These are phyloP conservation scores for Hermetia illucens DNA, from an alignment of 1,140 invertebrate genomes.

Conservation along the genomic window DNA sequence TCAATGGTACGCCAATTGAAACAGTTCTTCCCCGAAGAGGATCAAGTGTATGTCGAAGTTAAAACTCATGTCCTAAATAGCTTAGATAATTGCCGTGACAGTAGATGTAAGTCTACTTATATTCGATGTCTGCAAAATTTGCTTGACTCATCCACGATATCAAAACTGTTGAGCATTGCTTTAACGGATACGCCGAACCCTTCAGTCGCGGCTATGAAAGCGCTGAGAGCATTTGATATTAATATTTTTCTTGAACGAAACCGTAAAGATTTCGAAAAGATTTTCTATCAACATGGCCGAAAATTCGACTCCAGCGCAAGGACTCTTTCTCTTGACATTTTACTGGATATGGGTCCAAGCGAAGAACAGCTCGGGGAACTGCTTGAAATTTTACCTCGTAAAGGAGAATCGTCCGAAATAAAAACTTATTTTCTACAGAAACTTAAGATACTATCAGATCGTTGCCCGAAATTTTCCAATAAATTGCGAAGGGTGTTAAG, in stretches of 20 bases:
- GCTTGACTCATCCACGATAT: slow-evolving; percentile 38
- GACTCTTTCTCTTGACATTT: slow-evolving; percentile 54
- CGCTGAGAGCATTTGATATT: slow-evolving; percentile 40
- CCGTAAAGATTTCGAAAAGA: slow-evolving; percentile 32
- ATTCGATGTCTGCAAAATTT: slow-evolving; percentile 55
- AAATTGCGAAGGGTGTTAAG: no score
- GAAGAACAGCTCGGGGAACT: slow-evolving; percentile 38
- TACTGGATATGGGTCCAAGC: slow-evolving; percentile 43
- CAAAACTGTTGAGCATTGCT: slow-evolving; percentile 39
- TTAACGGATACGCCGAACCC: slow-evolving; percentile 34
- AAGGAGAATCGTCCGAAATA: slow-evolving; percentile 46
- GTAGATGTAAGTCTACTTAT: slow-evolving; percentile 39
- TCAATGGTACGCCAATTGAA: slow-evolving; percentile 38
- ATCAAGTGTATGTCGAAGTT: slow-evolving; percentile 15
- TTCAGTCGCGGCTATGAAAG: slow-evolving; percentile 48
- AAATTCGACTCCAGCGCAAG: slow-evolving; percentile 55
- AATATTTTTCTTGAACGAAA: slow-evolving; percentile 23
- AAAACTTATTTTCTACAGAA: slow-evolving; percentile 51
- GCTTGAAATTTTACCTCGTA: slow-evolving; percentile 36
- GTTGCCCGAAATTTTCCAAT: slow-evolving; percentile 35
- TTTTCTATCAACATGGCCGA: slow-evolving; percentile 48
- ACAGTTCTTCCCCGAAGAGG: slow-evolving; percentile 9
- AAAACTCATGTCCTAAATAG: slow-evolving; percentile 8
- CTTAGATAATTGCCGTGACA: slow-evolving; percentile 1
- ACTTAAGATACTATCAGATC: slow-evolving; percentile 42